These are phyloP conservation scores for Sminthurinus aureus DNA, from an alignment of 2,888 invertebrate species.

Conservation along the genomic window DNA sequence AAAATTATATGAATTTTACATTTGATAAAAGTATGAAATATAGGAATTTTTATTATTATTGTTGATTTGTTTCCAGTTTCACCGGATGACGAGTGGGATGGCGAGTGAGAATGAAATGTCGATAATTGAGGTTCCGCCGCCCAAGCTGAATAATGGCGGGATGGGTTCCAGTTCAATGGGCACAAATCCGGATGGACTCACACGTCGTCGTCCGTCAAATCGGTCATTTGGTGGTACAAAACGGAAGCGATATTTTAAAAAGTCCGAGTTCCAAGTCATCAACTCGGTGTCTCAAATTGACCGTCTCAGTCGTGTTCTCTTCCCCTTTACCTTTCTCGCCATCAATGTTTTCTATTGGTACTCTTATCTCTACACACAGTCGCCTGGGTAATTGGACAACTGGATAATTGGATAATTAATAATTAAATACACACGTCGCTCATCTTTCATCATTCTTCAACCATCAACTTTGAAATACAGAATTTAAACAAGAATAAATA, in stretches of 20 bases:
- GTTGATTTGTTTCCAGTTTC: not conserved
- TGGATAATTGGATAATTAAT: too few species aligned
- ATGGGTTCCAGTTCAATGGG: constrained; percentile 30
- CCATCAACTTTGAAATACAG: too few species aligned
- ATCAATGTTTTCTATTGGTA: constrained; percentile 84
- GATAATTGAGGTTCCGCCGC: constrained; percentile 50
- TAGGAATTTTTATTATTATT: not conserved
- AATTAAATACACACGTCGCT: too few species aligned
- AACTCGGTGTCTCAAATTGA: constrained; percentile 85
- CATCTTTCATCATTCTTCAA: too few species aligned
- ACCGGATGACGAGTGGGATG: constrained; percentile 8
- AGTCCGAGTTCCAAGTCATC: constrained; percentile 65
- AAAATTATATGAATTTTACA: too few species aligned
- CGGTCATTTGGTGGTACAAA: constrained; percentile 51
- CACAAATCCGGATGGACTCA: not conserved
- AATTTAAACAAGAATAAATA: too few species aligned
- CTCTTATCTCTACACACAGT: constrained; percentile 71
- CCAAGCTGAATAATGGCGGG: constrained; percentile 54
- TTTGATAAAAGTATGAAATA: not conserved
- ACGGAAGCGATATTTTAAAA: constrained; percentile 15
- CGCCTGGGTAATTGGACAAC: constrained; percentile 5
- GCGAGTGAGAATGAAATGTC: constrained; percentile 46
- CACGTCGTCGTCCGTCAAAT: constrained; percentile 44
- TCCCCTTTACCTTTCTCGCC: constrained; percentile 77
- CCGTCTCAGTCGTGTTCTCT: constrained; percentile 75